Base-by-base conservation (phyloP, 1,140 invertebrate genomes). In the Lordiphosa collinella region DNA sequence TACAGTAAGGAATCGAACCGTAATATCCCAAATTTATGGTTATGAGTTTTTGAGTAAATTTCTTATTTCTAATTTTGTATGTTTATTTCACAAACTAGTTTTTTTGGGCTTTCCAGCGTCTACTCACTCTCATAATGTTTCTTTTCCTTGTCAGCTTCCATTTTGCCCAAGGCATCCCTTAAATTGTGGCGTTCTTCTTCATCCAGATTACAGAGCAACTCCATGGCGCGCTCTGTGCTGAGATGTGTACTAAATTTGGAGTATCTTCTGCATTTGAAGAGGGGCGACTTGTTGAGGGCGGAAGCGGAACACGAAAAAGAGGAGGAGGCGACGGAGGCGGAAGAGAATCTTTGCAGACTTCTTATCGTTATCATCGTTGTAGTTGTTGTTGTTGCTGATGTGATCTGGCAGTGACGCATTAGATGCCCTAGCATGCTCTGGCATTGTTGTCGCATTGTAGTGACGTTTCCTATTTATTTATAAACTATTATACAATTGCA, bases 81-180 rank as follows among this genome's bases (percentile, higher is more conserved):
- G 2, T 18, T 18, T 18, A 18, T 18, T 1, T 18, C 3, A 4
- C 3, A 1, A 18, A 18, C 4, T 18, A 18, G 18, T 18, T 18
- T 18, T 1, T 18, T 16, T 16, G 14, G 14, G 3, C 14, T 16
- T 22, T 22, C 18, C 18, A 22, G 6, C 22, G 5, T 4, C 22
- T 25, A 80, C 76, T 82, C 11, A 80, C 75, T 82, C 35, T 75
- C 76, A 25, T 56, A 75, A 3, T 46, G 14, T 22, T 80, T 80
- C 41, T 82, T 80, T 13, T 58, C 61, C 36, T 75, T 80, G n/a
- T 70, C 75, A 8, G 76, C 61, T 2, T 82, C 76, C 13, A 80
- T 35, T 32, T 71, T 80, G 22, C 16, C 50, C 22, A 80, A 35
- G 8, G 76, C 76, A 18, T 52, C 62, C 7, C 76, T 66, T 1